Conservation (phyloP, 2,113 vertebrate genomes). For the Mormyrus lacerda region DNA sequence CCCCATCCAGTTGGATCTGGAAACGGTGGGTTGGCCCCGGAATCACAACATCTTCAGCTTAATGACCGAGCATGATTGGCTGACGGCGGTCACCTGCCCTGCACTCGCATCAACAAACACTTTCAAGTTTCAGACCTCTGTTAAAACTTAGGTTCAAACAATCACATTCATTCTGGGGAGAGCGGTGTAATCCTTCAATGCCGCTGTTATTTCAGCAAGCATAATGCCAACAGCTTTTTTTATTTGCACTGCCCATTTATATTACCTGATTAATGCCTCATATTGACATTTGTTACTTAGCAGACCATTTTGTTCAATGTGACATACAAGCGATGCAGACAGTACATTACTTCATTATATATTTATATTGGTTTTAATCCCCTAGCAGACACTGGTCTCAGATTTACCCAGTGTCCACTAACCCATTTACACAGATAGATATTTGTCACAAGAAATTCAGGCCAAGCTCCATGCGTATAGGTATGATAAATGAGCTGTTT, state of each 20-base stretch:
- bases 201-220: not conserved
- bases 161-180: not conserved
- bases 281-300: not conserved
- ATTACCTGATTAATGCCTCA: not conserved
- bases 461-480: not conserved
- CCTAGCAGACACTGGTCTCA: not conserved
- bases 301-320: not conserved
- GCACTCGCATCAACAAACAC: not conserved
- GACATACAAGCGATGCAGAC: too few relatives aligned
- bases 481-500: not conserved
- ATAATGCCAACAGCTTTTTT: not conserved
- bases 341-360: not conserved
- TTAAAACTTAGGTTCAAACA: not conserved
- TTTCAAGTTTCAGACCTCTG: not conserved
- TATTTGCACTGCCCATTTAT: not conserved
- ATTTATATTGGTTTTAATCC: not conserved
- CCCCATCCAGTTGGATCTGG: not conserved
- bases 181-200: not conserved
- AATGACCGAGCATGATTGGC: not conserved
- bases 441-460: not conserved
- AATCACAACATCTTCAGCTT: not conserved
- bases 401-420: not conserved
- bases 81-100: not conserved
- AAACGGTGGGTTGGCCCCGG: not conserved
- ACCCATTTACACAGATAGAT: not conserved